These are phyloP conservation scores for Paragorgia papillata DNA, from an alignment of 92 coral and sea anemone genomes.

Conservation along the genomic window DNA sequence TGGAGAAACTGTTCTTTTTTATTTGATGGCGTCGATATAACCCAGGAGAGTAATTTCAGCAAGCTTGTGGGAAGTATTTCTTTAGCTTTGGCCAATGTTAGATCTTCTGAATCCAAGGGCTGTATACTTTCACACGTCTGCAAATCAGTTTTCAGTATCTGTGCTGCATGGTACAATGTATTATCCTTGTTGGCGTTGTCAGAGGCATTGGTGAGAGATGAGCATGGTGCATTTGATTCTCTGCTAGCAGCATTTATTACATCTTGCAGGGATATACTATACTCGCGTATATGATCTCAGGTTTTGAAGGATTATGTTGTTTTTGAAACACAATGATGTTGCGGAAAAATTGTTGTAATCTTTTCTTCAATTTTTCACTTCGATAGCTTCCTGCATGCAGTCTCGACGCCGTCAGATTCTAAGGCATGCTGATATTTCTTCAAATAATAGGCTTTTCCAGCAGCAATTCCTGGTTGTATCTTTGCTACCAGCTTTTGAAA, in stretches of 20 bases:
- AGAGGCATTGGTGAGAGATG: too few relatives aligned
- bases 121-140: conserved; percentile 26
- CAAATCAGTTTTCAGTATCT: not conserved
- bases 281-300: too few relatives aligned
- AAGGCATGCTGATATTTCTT: conserved; percentile 15
- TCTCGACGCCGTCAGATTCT: conserved; percentile 18
- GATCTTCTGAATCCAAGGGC: conserved; percentile 56
- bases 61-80: conserved; percentile 46
- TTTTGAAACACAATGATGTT: too few relatives aligned
- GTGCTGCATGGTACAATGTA: conserved; percentile 55
- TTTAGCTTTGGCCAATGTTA: conserved; percentile 44
- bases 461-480: conserved; percentile 36
- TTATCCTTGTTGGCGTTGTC: too few relatives aligned
- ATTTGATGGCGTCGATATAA: conserved; percentile 36
- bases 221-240: too few relatives aligned
- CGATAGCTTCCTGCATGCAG: conserved; percentile 3
- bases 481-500: conserved; percentile 33
- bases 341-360: conserved; percentile 1
- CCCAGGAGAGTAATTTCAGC: conserved; percentile 49
- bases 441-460: conserved; percentile 47
- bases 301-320: too few relatives aligned
- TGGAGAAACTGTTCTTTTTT: not conserved
- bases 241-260: too few relatives aligned
- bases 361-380: conserved; percentile 45
- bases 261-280: too few relatives aligned